A percentile compares a stretch with the other conserved stretches of the same genome.
These are phyloP conservation scores for Oreochromis spilurus DNA, from an alignment of 2,113 vertebrate species.

Conservation along the genomic window DNA sequence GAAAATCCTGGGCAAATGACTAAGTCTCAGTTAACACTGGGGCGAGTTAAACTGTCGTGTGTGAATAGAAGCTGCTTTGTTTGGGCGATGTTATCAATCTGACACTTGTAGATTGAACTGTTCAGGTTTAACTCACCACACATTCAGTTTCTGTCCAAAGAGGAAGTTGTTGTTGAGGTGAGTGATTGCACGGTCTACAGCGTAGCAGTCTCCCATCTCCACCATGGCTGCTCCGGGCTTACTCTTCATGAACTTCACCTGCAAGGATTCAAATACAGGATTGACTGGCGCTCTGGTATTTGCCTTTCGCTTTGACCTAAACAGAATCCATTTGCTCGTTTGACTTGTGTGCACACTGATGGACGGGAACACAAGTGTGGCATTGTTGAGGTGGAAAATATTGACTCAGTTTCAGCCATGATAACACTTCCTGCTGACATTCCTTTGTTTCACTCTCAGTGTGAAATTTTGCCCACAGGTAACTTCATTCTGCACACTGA, in stretches of 20 bases:
- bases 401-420: neutral
- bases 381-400: neutral
- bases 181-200: slow-evolving; percentile 88
- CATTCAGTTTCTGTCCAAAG: slow-evolving; percentile 90
- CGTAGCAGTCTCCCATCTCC: slow-evolving; percentile 93
- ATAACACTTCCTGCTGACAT: neutral
- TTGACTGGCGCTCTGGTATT: neutral
- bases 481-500: neutral
- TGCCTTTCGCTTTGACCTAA: neutral
- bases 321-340: neutral
- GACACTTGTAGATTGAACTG: neutral
- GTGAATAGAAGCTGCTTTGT: neutral
- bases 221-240: slow-evolving; percentile 95
- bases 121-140: slow-evolving; percentile 77
- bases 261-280: neutral
- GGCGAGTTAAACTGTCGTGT: neutral
- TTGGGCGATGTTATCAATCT: accelerated
- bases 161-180: slow-evolving; percentile 95
- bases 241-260: slow-evolving; percentile 98
- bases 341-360: neutral
- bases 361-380: neutral
- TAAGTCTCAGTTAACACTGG: accelerated
- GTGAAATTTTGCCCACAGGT: neutral
- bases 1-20: neutral
- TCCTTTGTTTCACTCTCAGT: neutral